phyloP scores from a whole-genome alignment of 2,113 vertebrate genomes.

The Campylorhamphus procurvoides region DNA sequence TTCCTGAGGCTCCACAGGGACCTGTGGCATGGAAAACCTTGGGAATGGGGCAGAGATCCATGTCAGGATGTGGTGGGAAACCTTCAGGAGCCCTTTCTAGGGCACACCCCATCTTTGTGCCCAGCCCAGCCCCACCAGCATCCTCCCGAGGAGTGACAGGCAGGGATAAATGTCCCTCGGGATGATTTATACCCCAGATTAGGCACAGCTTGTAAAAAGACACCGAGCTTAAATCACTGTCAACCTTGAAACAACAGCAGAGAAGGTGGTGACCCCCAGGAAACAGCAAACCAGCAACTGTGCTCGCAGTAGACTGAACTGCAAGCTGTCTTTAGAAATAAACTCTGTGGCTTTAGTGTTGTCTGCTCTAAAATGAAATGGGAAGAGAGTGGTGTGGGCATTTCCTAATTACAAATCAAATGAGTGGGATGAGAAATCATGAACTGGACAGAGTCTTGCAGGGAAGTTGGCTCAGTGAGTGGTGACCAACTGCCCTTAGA shows the following conservation, averaged over 20 bases:
- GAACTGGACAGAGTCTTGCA: too few species aligned
- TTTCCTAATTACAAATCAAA: neutral
- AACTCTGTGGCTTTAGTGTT: neutral
- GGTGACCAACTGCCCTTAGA: too few species aligned
- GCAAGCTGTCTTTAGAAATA: neutral
- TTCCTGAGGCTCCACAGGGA: neutral
- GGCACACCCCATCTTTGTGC: neutral
- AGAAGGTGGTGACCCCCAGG: neutral
- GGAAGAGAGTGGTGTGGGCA: neutral
- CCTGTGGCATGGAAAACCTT: accelerated
- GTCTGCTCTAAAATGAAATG: neutral
- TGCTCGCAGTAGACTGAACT: neutral
- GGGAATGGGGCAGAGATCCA: neutral
- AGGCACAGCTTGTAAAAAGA: constrained; percentile 40
- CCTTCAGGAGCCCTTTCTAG: neutral
- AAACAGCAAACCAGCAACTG: neutral
- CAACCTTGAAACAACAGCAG: constrained; percentile 34
- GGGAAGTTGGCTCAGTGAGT: neutral
- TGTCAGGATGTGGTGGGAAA: neutral
- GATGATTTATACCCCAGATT: constrained; percentile 58
- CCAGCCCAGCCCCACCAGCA: constrained; percentile 27
- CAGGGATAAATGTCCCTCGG: constrained; percentile 46
- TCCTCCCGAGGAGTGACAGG: constrained; percentile 50
- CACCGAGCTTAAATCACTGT: constrained; percentile 59
- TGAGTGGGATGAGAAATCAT: neutral